These are phyloP conservation scores for Schizotus pectinicornis DNA, from an alignment of 2,888 invertebrate genomes.

Conservation along the genomic window DNA sequence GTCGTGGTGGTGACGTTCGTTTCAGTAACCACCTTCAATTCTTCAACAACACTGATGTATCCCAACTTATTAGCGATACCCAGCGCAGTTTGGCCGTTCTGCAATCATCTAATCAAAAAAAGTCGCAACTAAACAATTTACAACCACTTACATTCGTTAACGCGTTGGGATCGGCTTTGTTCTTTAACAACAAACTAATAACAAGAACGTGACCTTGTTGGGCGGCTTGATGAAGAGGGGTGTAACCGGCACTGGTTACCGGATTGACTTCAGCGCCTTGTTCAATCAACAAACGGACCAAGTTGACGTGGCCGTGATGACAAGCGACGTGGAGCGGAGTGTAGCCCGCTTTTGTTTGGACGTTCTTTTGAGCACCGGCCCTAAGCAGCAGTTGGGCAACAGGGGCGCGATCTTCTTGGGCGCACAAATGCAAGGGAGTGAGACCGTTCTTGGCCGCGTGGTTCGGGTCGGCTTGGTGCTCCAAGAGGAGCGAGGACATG, in stretches of 20 bases:
- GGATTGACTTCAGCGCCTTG: conserved; percentile 89
- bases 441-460: conserved; percentile 94
- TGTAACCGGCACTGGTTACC: conserved; percentile 85
- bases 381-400: conserved; percentile 92
- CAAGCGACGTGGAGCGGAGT: conserved; percentile 98
- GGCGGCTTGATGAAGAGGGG: conserved; percentile 97
- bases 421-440: conserved; percentile 96
- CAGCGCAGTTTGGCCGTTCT: conserved; percentile 97
- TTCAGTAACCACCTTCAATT: conserved; percentile 88
- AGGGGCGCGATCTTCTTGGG: conserved; percentile 95
- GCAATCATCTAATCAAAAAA: conserved; percentile 39
- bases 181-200: conserved; percentile 88
- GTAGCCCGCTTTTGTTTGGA: conserved; percentile 88
- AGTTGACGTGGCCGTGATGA: conserved; percentile 96
- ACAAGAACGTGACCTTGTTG: conserved; percentile 98
- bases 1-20: conserved; percentile 68
- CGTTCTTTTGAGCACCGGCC: conserved; percentile 83
- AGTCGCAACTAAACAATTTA: conserved; percentile 13
- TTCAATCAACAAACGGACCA: conserved; percentile 92
- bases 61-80: conserved; percentile 96
- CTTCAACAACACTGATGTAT: conserved; percentile 98
- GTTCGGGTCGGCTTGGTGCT: conserved; percentile 91
- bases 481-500: conserved; percentile 92
- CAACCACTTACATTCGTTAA: conserved; percentile 83
- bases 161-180: conserved; percentile 94